phyloP scores from a whole-genome alignment of 2,888 invertebrate genomes.

The Calameuta pallipes region DNA sequence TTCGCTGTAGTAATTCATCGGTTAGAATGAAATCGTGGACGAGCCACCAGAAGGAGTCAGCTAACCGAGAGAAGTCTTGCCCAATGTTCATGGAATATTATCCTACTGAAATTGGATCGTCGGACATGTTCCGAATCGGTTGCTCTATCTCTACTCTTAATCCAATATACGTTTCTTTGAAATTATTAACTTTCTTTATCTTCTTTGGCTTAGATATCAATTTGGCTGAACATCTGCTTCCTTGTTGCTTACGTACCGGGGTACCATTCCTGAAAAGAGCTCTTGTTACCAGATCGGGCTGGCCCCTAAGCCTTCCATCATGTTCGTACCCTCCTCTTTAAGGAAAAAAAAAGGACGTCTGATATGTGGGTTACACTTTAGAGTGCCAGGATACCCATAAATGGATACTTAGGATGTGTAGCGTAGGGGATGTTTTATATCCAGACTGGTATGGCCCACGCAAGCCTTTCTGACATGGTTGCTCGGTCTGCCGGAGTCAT shows the following conservation, averaged over 20 bases:
- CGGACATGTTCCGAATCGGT: background rate
- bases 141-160: background rate
- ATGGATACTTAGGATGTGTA: background rate
- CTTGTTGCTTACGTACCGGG: background rate
- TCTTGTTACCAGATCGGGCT: background rate
- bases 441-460: constrained; percentile 4
- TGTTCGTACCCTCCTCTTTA: background rate
- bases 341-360: background rate
- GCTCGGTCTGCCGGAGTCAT: background rate
- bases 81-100: background rate
- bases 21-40: background rate
- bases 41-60: background rate
- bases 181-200: background rate
- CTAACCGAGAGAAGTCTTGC: background rate
- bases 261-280: background rate
- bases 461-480: background rate
- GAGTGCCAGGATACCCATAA: constrained; percentile 3
- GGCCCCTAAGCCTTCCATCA: background rate
- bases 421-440: constrained; percentile 7
- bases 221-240: background rate
- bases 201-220: background rate
- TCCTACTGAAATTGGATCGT: background rate
- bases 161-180: background rate
- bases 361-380: constrained; percentile 9
- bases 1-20: background rate